Percentiles rank a stretch among this genome's conserved stretches.
phyloP scores from a whole-genome alignment of 35 echinoderm and acorn worm genomes.

The Patiria miniata region DNA sequence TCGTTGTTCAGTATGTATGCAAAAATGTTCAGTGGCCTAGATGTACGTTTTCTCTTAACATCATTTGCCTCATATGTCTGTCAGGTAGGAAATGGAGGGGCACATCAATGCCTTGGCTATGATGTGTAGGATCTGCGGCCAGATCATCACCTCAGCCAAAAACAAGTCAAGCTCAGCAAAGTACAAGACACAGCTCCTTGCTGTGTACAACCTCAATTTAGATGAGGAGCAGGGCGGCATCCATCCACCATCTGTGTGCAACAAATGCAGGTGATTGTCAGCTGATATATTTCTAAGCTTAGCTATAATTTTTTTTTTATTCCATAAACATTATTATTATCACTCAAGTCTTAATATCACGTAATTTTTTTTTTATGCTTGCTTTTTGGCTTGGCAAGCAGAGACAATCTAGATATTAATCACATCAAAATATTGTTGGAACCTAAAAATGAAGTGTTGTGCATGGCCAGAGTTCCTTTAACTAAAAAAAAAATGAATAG shows the following conservation, averaged over 20 bases:
- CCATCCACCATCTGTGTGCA: background rate
- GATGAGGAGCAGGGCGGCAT: background rate
- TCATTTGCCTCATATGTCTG: background rate
- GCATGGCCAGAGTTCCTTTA: no score
- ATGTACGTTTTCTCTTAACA: background rate
- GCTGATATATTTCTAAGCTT: background rate
- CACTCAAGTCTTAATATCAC: background rate
- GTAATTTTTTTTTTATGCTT: background rate
- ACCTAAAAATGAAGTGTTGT: no score
- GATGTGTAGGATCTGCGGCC: slow-evolving; percentile 14
- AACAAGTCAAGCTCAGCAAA: background rate
- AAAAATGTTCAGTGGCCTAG: background rate
- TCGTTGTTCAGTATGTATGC: background rate
- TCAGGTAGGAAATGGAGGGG: background rate
- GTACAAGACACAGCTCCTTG: background rate
- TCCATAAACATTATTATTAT: background rate
- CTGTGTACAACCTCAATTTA: background rate
- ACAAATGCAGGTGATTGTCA: slow-evolving; percentile 3
- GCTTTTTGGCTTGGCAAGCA: background rate
- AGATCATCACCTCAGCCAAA: background rate
- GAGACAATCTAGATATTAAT: no score
- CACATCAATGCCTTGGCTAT: background rate
- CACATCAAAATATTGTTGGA: no score
- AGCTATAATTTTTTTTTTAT: background rate
- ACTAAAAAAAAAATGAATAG: no score